Base-by-base conservation (phyloP, 2,113 vertebrate genomes). In the Ochotona princeps region DNA sequence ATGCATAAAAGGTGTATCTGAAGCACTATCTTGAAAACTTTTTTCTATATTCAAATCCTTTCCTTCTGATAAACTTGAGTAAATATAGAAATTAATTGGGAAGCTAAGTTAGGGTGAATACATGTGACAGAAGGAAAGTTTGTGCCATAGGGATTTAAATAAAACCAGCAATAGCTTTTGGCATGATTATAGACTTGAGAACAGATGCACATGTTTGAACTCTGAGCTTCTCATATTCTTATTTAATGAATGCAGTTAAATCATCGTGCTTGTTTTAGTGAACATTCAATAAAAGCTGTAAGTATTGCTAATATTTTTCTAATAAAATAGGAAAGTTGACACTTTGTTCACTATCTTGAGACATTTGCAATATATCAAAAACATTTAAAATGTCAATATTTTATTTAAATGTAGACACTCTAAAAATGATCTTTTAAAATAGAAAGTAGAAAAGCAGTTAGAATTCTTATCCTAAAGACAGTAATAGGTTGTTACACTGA, bases 81-180 rank as follows among this genome's bases (percentile, higher is more conserved):
- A 93, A 94, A 94, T 94, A 83, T 87, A 96, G 94, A 96, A 94
- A 88, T 89, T 95, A 91, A 96, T 95, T 96, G 67, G 91, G 87
- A 87, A 92, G 83, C 80, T 84, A 83, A 93, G 90, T 91, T 89
- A 94, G 61, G 26, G 51, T 92, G 83, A 87, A 75, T 87, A 25
- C 49, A 82, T 89, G 66, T 74, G 89, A 92, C 89, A 94, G 91
- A 95, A 96, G 94, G 91, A 94, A 87, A 74, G 13, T 86, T 92
- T 93, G 30, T 80, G 74, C 18, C 30, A 66, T 75, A 69, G 82
- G 60, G 85, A 94, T 94, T 96, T 96, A 96, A 96, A 94, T 89
- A 91, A 94, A 96, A 94, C 73, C 93, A 93, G 93, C 63, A 95
- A 84, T 94, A 84, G 89, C 92, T 87, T 94, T 94, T 95, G 95